Conservation (phyloP, 2,113 vertebrate genomes). For the Opisthocomus hoazin region DNA sequence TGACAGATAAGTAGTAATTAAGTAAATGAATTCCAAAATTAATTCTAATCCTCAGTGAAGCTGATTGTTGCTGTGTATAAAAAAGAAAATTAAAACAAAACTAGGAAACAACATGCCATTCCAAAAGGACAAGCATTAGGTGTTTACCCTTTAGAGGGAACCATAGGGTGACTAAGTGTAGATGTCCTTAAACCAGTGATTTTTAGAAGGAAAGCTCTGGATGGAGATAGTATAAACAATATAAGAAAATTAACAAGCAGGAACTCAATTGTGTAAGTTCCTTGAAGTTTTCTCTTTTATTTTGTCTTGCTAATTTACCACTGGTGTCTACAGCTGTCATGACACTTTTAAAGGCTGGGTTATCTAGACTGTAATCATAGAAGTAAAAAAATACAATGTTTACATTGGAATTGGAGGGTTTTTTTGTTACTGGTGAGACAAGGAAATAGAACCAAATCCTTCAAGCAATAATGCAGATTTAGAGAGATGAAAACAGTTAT, state of each 20-base stretch:
- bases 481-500: not conserved
- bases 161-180: fast-evolving
- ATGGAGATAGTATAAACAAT: not conserved
- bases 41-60: not conserved
- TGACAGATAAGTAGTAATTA: not conserved
- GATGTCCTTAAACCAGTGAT: not conserved
- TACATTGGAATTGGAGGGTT: not conserved
- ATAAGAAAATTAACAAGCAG: not conserved
- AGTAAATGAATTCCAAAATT: not conserved
- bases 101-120: not conserved
- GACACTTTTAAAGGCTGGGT: not conserved
- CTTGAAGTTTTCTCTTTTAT: not conserved
- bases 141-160: not conserved
- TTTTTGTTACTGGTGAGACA: not conserved
- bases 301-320: not conserved
- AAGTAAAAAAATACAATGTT: not conserved
- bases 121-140: fast-evolving
- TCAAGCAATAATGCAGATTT: not conserved
- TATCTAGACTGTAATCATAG: not conserved
- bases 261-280: not conserved
- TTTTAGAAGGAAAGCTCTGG: not conserved
- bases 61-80: not conserved
- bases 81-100: not conserved
- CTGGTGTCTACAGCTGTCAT: not conserved
- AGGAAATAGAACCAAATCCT: not conserved